A percentile compares a stretch with the other conserved stretches of the same genome.
phyloP scores from a whole-genome alignment of 2,113 vertebrate species.

The Salvelinus alpinus region DNA sequence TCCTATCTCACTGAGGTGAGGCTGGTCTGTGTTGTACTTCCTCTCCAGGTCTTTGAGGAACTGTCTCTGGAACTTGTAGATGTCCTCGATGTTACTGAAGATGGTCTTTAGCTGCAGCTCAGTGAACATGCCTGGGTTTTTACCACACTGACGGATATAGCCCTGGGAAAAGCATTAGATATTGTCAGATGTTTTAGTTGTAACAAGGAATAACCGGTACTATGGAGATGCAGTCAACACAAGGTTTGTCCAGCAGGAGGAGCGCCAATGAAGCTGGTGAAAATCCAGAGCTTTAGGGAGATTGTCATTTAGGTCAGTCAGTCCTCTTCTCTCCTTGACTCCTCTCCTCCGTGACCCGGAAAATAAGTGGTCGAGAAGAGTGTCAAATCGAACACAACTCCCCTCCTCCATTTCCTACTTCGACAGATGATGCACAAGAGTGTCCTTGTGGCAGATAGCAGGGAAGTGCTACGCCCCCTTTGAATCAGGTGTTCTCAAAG shows the following conservation, averaged over 20 bases:
- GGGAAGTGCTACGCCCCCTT: no score
- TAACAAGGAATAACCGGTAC: neutral
- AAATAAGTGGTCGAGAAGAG: no score
- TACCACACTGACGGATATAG: constrained; percentile 95
- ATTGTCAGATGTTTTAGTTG: neutral
- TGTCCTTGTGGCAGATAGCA: no score
- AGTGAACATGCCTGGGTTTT: constrained; percentile 93
- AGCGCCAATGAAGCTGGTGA: constrained; percentile 29
- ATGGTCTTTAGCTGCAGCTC: constrained; percentile 86
- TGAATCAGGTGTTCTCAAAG: no score
- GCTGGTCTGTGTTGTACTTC: constrained; percentile 91
- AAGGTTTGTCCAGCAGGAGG: constrained; percentile 43
- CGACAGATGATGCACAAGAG: no score
- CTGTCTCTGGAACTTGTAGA: constrained; percentile 95
- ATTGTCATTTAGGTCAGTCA: no score
- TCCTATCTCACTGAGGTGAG: constrained; percentile 94
- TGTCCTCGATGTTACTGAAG: constrained; percentile 98
- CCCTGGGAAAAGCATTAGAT: constrained; percentile 75
- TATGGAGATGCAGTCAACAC: constrained; percentile 5
- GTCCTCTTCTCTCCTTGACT: no score
- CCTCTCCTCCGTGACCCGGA: no score
- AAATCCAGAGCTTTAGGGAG: neutral
- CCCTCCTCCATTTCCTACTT: no score
- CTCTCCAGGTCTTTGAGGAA: constrained; percentile 95
- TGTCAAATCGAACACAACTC: no score